Percentiles rank a stretch among this genome's conserved stretches.
These are phyloP conservation scores for Limonius californicus DNA, from an alignment of 1,140 invertebrate species.

Conservation along the genomic window DNA sequence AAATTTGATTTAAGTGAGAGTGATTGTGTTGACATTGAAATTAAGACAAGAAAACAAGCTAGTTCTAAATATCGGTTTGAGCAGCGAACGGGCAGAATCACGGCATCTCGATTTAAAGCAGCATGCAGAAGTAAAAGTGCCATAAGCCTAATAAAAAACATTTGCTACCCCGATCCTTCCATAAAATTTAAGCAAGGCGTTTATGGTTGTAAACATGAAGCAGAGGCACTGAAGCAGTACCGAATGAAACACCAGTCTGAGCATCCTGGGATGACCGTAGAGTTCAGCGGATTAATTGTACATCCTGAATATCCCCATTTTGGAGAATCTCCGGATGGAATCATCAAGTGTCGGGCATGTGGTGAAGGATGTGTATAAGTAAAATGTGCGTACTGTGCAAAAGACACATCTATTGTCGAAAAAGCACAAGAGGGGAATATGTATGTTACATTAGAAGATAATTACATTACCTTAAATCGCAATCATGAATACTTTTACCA, in stretches of 20 bases:
- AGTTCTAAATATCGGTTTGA: neutral
- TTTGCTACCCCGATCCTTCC: neutral
- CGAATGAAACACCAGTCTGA: neutral
- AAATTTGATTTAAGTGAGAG: neutral
- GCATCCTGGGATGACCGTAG: neutral
- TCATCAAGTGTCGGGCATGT: neutral
- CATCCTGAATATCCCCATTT: neutral
- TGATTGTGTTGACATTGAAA: neutral
- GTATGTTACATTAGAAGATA: too few species aligned
- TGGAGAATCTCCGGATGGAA: neutral
- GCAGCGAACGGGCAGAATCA: neutral
- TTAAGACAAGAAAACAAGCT: neutral
- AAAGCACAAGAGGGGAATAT: too few species aligned
- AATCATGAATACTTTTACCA: conserved; percentile 16
- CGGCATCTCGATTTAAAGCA: neutral
- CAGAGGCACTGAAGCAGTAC: neutral
- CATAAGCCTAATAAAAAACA: neutral
- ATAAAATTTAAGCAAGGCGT: neutral
- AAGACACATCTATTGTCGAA: neutral
- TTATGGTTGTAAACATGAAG: neutral
- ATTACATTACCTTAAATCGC: conserved; percentile 5
- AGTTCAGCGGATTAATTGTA: neutral
- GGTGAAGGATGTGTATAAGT: conserved; percentile 1
- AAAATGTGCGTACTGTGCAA: neutral
- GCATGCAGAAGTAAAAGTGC: neutral